Evolutionary conservation across 2,888 invertebrate species (phyloP), one percentile per base, ranked within the genome.

Genomic region (Drosophila parthenogenetica): DNA sequence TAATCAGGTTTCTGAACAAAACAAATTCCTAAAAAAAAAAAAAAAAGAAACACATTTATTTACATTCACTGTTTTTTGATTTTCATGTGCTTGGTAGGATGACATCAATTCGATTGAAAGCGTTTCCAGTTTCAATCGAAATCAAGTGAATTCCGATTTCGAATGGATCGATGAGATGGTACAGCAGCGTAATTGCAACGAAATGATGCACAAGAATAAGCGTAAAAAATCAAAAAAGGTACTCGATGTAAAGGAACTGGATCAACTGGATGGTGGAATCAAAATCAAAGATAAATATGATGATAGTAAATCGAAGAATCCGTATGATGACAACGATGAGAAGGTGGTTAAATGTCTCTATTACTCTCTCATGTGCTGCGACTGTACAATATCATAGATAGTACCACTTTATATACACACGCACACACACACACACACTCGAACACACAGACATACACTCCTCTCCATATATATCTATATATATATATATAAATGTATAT

Each of bases 361-460:
- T 73, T 92, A 91, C 72, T 90, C 92, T 35, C 82, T 92, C 40
- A 91, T 92, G 91, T 92, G 92, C 83, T 92, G 92, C 83, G 92
- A 92, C 71, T 92, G 92, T 79, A 85, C 92, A 73, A 92, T 92
- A 78, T 92, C 92, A 70, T 92, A 91, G 64, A 46, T 40, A 35
- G 19, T 29, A 8, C 29, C 5, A 29, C 7, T 8, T 8, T 42
- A 42, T 42, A 42, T 19, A 42, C 17, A 19, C 17, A 45, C 19
- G 22, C 19, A 10, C 2, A 37, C 50, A 49, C 32, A 11, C 19
- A n/a, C 35, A 17, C 3, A 19, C 19, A 32, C 25, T 7, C 1
- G 1, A 4, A 8, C 29, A 29, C 29, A 29, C 29, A 29, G 29
- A 29, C 29, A 29, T 29, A 5, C 29, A 29, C 29, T 29, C 29